Conservation (phyloP, 2,888 invertebrate genomes). For the Ashinkailepas kermadecensis region DNA sequence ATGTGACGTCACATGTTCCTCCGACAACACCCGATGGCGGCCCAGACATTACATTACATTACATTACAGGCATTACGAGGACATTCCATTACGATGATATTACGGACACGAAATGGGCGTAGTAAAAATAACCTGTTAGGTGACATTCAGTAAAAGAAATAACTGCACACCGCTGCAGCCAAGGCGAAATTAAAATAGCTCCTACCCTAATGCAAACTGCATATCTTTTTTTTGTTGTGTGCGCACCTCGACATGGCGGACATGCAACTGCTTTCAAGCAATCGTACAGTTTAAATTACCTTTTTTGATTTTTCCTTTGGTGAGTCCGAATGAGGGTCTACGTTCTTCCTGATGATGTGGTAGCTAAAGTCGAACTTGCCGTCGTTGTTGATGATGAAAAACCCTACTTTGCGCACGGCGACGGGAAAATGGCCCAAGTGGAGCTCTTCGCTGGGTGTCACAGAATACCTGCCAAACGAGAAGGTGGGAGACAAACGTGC, state of each 20-base stretch:
- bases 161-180: no score
- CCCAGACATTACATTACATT: no score
- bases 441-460: slow-evolving; percentile 42
- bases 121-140: no score
- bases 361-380: slow-evolving; percentile 54
- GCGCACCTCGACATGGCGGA: no score
- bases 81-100: slow-evolving; percentile 74
- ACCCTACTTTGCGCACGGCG: slow-evolving; percentile 48
- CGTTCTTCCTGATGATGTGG: slow-evolving; percentile 43
- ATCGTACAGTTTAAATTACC: not conserved
- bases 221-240: no score
- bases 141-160: no score
- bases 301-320: slow-evolving; percentile 32
- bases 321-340: slow-evolving; percentile 39
- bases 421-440: slow-evolving; percentile 54
- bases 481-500: no score
- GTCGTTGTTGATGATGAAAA: slow-evolving; percentile 52
- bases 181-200: no score
- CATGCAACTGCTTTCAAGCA: no score
- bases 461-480: not conserved
- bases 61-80: slow-evolving; percentile 60
- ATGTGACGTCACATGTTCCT: slow-evolving; percentile 48
- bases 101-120: slow-evolving; percentile 44
- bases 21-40: no score
- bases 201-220: no score